Base-by-base conservation (phyloP, 1,140 invertebrate genomes). In the Latrodectus geometricus region DNA sequence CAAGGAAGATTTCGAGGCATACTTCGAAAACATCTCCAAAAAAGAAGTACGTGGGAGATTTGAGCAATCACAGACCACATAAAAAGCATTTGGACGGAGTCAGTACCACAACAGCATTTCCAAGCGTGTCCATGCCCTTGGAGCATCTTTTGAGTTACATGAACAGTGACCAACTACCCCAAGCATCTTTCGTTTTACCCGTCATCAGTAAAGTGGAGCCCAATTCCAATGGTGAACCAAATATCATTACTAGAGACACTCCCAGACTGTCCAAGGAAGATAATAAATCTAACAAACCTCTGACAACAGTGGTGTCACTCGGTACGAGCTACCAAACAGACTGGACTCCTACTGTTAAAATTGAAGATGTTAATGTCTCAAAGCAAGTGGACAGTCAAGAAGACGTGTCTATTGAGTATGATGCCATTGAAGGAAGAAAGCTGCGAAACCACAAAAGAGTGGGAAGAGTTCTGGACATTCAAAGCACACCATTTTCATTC, bases 121-220 rank as follows among this genome's bases (percentile, higher is more conserved):
- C 79, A 4, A 56, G n/a, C n/a, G 70, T 70, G 48, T 20, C 14
- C 1, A 70, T 56, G 66, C 14, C 83, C 11, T 50, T 86, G 0
- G 83, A 86, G 77, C 65, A 86, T n/a, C 75, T 86, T 8, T 17
- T 86, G 20, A 82, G 23, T 35, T 81, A 81, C 78, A 81, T 81
- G 78, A 81, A 81, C 49, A 72, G 65, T 9, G 78, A 79, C 56
- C 20, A 69, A 54, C n/a, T 54, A n/a, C 65, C 50, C 15, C 65
- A 52, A 11, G 17, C 21, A 56, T 66, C 52, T 14, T 61, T 61
- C 8, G 54, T 61, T 3, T 14, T 17, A 8, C 54, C 54, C 3
- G 17, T 17, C 11, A 61, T 61, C 54, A 17, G 11, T 8, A 61
- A 61, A 61, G 11, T 61, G 17, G 17, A 17, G 3, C 2, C 11